These are phyloP conservation scores for Agrilus mali DNA, from an alignment of 2,888 invertebrate species.

Conservation along the genomic window DNA sequence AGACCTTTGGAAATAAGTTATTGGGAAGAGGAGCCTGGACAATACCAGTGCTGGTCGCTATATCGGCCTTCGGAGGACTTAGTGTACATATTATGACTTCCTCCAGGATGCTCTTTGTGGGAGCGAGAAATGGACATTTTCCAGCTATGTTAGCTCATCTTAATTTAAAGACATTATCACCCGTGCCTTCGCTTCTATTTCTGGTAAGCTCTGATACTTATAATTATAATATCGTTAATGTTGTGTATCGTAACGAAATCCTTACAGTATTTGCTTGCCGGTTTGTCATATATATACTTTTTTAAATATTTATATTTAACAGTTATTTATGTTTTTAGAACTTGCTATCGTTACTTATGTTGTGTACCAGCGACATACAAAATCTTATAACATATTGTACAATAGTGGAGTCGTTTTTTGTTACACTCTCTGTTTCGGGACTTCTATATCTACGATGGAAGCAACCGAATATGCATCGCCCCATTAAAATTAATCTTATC, in stretches of 20 bases:
- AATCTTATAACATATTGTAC: constrained; percentile 83
- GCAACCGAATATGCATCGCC: constrained; percentile 63
- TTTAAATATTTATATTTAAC: too few species aligned
- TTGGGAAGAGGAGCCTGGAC: constrained; percentile 64
- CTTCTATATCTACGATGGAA: constrained; percentile 74
- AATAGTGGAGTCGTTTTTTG: constrained; percentile 87
- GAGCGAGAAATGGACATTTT: constrained; percentile 83
- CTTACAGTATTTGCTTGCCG: neutral
- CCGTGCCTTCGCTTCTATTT: constrained; percentile 70
- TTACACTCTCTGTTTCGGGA: constrained; percentile 74
- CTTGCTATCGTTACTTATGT: constrained; percentile 69
- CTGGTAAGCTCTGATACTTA: constrained; percentile 44
- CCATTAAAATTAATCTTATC: constrained; percentile 58
- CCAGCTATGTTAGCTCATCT: constrained; percentile 70
- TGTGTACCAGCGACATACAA: constrained; percentile 73
- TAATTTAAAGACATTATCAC: constrained; percentile 61
- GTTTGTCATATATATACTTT: too few species aligned
- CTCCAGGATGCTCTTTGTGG: constrained; percentile 82
- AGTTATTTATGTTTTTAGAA: constrained; percentile 45
- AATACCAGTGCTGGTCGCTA: constrained; percentile 84
- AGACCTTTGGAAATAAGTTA: constrained; percentile 75
- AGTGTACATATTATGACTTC: constrained; percentile 94
- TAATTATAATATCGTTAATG: neutral
- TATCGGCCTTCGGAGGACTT: constrained; percentile 85
- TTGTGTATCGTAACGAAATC: too few species aligned